Evolutionary conservation across 2,888 invertebrate genomes (phyloP), one percentile per base, ranked within the genome.

Genomic region (Carterocephalus palaemon): DNA sequence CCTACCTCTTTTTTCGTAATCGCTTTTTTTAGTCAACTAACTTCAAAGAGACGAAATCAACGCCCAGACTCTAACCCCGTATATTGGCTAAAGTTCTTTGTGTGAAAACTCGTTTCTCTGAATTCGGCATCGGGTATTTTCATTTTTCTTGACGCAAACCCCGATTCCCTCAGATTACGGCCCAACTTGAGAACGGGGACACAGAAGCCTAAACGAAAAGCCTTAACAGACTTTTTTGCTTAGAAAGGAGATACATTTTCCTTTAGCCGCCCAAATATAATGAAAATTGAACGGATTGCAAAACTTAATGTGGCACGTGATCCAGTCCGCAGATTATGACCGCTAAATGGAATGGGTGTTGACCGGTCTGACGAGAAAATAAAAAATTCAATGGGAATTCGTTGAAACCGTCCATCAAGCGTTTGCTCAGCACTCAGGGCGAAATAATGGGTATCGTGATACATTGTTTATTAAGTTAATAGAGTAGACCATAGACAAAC

Each of bases 131-230:
- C 43, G 36, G 36, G 43, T 36, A 43, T 29, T 43, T 43, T 36
- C 43, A 43, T 43, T 43, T 43, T 43, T 43, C 43, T 43, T 43
- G 36, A 43, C 43, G 36, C 34, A 43, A 43, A 28, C 42, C 42
- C 42, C 42, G 42, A 43, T 43, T 43, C 42, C 28, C 34, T 34
- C 42, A 43, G 42, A 43, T 43, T 43, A 43, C 20, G 10, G 22
- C 33, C 29, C 33, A 42, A 42, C 42, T 36, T 34, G 42, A 36
- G 29, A 43, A 43, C 29, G 43, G 36, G 43, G 43, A 43, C 43
- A 34, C 26, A 10, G 42, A 22, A 34, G 20, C 24, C 41, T 29
- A 16, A 36, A 26, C 36, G 43, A 43, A 43, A 43, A 36, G 36
- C 43, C 36, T 20, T 43, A 43, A 23, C 43, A 36, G 36, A 36